Evolutionary conservation across 2,797 vertebrate species (phyloP), one percentile per base, ranked within the genome.

Genomic region (Darevskia nairensis): DNA sequence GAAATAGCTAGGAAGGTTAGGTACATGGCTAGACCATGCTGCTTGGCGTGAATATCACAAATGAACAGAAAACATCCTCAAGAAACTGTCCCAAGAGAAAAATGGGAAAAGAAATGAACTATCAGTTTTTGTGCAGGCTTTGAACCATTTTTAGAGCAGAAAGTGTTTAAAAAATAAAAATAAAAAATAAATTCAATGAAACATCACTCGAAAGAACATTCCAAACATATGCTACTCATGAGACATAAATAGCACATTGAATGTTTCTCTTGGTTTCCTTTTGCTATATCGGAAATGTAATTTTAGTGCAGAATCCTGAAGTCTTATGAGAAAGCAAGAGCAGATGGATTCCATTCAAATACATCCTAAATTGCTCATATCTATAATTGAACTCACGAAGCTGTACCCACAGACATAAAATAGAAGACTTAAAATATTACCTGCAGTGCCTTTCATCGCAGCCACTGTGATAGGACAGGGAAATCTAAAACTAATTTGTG

Each of bases 401-500:
- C 23, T 72, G 89, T 61, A 81, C 35, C 17, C 17, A 74, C 0
- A 84, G 86, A 87, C 3, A 41, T 55, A 81, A 15, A 69, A 71
- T 25, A 11, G 9, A 0, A 0, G 15, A 44, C 15, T 81, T 76
- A 44, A 89, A 76, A 19, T 2, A 39, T 66, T 32, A 44, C 2
- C 17, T 74, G 2, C 9, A 32, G 1, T 35, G 27, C 21, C 55
- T 61, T 83, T 46, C 50, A 74, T 29, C 89, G 46, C 82, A 82
- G 75, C 69, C 50, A 74, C 32, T 3, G 0, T 41, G 82, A 92
- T 78, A 64, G 72, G 86, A 84, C 0, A 66, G 8, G 61, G 35
- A 83, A 89, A 86, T 85, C 87, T 91, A 86, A 80, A 93, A 92
- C 69, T 89, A 8, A 80, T 74, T 35, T 80, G 81, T 85, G 87